Conservation (phyloP, 2,797 vertebrate species). For the Platalea minor region DNA sequence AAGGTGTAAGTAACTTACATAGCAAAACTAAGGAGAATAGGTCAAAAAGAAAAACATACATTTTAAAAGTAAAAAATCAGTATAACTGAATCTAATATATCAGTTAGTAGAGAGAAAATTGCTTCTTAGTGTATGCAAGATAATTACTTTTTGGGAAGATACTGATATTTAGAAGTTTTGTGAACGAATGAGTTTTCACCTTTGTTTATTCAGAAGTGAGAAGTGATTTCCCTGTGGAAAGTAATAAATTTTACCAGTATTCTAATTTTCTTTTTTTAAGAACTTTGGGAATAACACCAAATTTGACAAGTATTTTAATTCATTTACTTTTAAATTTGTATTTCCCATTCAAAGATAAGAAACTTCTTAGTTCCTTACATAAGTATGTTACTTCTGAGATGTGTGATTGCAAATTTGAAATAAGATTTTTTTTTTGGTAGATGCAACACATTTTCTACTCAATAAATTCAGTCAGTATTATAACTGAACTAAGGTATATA, state of each 20-base stretch:
- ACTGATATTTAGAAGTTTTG: neutral
- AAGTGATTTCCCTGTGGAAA: neutral
- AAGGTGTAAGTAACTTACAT: neutral
- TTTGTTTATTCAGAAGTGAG: neutral
- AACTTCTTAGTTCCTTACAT: neutral
- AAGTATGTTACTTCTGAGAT: neutral
- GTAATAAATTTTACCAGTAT: neutral
- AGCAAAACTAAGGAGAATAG: neutral
- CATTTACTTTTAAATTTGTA: neutral
- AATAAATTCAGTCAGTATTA: neutral
- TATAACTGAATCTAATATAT: neutral
- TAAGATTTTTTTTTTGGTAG: neutral
- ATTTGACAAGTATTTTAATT: neutral
- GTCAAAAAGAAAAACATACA: neutral
- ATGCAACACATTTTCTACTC: neutral
- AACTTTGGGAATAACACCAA: neutral
- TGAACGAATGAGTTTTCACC: neutral
- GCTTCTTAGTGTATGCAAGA: neutral
- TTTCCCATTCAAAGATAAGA: neutral
- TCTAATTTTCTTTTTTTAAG: neutral
- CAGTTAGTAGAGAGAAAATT: neutral
- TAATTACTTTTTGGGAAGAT: neutral
- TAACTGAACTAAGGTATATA: neutral
- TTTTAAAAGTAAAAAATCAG: neutral
- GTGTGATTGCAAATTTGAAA: neutral